A percentile compares a stretch with the other conserved stretches of the same genome.
Evolutionary conservation across 2,888 invertebrate genomes (phyloP).

Genomic region (Plagodis dolabraria): DNA sequence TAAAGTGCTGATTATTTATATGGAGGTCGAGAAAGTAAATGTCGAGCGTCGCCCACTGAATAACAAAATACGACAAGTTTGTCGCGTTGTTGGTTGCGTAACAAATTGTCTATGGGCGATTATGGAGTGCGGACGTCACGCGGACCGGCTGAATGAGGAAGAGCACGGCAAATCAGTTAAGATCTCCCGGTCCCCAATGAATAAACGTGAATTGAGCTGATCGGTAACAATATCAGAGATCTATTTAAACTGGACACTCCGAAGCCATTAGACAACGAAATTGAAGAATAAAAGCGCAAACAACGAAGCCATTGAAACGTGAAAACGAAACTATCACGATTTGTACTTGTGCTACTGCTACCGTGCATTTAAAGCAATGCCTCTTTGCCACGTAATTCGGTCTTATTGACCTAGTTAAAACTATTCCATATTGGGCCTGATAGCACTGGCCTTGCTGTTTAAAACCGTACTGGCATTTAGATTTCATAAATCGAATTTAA

Average conservation of each 20-base stretch:
- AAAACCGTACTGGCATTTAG: slow-evolving; percentile 70
- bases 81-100: slow-evolving; percentile 68
- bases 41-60: slow-evolving; percentile 62
- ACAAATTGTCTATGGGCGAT: slow-evolving; percentile 63
- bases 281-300: slow-evolving; percentile 65
- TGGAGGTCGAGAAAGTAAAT: slow-evolving; percentile 77
- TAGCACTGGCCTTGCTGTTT: slow-evolving; percentile 76
- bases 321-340: slow-evolving; percentile 79
- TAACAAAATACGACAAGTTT: slow-evolving; percentile 63
- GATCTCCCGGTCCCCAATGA: slow-evolving; percentile 45
- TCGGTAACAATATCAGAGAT: slow-evolving; percentile 56
- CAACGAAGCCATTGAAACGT: slow-evolving; percentile 71
- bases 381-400: slow-evolving; percentile 65
- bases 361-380: slow-evolving; percentile 64
- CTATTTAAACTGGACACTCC: slow-evolving; percentile 56
- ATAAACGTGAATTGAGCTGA: slow-evolving; percentile 39
- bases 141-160: slow-evolving; percentile 56
- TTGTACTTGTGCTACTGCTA: slow-evolving; percentile 69
- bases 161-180: slow-evolving; percentile 52
- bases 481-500: slow-evolving; percentile 71
- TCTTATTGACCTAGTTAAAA: slow-evolving; percentile 74
- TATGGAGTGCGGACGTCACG: slow-evolving; percentile 69
- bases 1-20: slow-evolving; percentile 50
- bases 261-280: slow-evolving; percentile 60
- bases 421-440: slow-evolving; percentile 76